Evolutionary conservation across 2,888 invertebrate genomes (phyloP), one percentile per base, ranked within the genome.

Genomic region (Gymnoscelis rufifasciata): DNA sequence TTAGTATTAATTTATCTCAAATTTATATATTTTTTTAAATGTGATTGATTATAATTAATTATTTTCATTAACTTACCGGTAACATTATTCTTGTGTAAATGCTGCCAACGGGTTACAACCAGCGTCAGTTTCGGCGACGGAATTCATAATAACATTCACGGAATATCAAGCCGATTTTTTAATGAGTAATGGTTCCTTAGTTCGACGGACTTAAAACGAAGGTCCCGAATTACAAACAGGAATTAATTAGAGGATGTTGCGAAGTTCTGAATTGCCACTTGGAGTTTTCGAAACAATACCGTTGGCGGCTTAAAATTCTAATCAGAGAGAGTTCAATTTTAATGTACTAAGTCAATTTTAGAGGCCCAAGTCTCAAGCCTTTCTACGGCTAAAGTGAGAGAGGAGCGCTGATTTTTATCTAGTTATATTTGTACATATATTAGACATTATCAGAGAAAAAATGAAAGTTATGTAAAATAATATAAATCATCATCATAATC

Each of bases 171-270:
- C 56, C 54, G 49, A 56, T 65, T 66, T 71, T 78, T 74, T 74
- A 74, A 76, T 71, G 72, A 76, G 69, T 69, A 68, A 59, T 57
- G 59, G 59, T 57, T 42, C 48, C 56, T 55, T 40, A 58, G 49
- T 62, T 46, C 47, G 48, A 61, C 54, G 52, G 59, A 66, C 59
- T 67, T 59, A 56, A 62, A 71, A 66, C 59, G 61, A 71, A 64
- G 35, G 54, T 59, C 57, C 51, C 53, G 61, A 72, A 69, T 71
- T 66, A 71, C 57, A 68, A 66, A 54, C 65, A 70, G 71, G 67
- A 78, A 77, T 77, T 76, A 77, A 79, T 78, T 75, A 77, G 64
- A 64, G 60, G 64, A 64, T 56, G 67, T 73, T 68, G 66, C 66
- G 72, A 79, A 77, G 62, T 78, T 79, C 62, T 55, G 51, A 66